Percentiles rank a stretch among this genome's conserved stretches.
phyloP scores from a whole-genome alignment of 2,797 vertebrate genomes.

The Erithacus rubecula region DNA sequence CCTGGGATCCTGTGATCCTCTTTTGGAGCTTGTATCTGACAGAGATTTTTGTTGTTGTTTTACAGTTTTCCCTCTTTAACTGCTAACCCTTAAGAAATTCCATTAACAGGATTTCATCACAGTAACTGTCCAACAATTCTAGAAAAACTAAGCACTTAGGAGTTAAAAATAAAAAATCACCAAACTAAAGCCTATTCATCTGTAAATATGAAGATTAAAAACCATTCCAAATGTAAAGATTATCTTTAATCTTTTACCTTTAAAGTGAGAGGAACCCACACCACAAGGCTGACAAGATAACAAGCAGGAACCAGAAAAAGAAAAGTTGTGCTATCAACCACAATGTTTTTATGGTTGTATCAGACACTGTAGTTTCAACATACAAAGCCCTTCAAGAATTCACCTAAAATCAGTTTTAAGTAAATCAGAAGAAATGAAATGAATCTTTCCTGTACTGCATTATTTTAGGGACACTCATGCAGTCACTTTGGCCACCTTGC shows the following conservation, averaged over 20 bases:
- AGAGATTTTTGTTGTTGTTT: not conserved
- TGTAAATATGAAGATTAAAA: not conserved
- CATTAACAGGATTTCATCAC: not conserved
- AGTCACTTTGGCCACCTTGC: not conserved
- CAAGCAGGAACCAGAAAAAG: not conserved
- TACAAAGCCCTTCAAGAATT: not conserved
- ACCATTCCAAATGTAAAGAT: not conserved
- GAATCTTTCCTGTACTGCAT: fast-evolving
- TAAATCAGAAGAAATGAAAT: not conserved
- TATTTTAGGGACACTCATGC: fast-evolving
- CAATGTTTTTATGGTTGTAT: not conserved
- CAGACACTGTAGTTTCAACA: not conserved
- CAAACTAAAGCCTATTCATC: not conserved
- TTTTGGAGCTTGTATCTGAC: not conserved
- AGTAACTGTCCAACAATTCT: not conserved
- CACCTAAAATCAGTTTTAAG: not conserved
- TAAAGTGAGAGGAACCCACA: not conserved
- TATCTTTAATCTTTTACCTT: not conserved
- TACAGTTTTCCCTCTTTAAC: not conserved
- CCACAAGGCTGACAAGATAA: not conserved
- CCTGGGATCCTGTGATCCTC: not conserved
- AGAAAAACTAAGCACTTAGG: not conserved
- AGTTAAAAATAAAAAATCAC: too few relatives aligned
- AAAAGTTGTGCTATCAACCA: not conserved
- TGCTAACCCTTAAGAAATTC: not conserved